These are phyloP conservation scores for Melanerpes aurifrons DNA, from an alignment of 2,113 vertebrate species.

Conservation along the genomic window DNA sequence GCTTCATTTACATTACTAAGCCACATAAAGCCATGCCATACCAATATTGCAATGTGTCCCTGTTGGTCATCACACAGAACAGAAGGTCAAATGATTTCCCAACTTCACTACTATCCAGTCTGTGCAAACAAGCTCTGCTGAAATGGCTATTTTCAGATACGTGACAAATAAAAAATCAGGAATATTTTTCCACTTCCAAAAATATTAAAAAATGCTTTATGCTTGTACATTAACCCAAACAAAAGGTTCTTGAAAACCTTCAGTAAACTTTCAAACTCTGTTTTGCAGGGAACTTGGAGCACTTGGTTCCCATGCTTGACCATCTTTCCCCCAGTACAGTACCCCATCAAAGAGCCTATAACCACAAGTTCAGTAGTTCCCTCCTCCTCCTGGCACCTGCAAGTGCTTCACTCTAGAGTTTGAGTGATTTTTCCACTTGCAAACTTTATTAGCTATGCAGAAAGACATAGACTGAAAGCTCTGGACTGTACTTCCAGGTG, in stretches of 20 bases:
- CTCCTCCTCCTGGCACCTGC: background rate
- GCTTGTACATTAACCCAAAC: background rate
- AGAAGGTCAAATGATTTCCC: constrained; percentile 24
- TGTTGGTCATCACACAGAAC: background rate
- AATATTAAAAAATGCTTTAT: background rate
- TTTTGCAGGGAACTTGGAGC: fast-evolving
- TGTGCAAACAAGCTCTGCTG: background rate
- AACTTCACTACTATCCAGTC: background rate
- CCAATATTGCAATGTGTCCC: background rate
- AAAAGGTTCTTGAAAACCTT: background rate
- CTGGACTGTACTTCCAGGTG: background rate
- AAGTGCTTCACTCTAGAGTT: background rate
- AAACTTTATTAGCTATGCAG: background rate
- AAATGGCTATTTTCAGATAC: background rate
- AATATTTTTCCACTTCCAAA: background rate
- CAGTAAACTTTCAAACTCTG: background rate
- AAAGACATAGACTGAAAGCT: background rate
- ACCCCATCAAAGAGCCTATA: background rate
- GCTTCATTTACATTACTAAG: background rate
- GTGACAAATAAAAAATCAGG: background rate
- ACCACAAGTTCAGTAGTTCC: background rate
- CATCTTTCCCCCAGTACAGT: background rate
- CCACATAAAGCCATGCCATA: constrained; percentile 12
- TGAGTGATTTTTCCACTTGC: background rate
- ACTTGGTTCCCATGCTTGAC: background rate